Evolutionary conservation across 2,888 invertebrate species (phyloP).

Genomic region (Lycophotia porphyrea): DNA sequence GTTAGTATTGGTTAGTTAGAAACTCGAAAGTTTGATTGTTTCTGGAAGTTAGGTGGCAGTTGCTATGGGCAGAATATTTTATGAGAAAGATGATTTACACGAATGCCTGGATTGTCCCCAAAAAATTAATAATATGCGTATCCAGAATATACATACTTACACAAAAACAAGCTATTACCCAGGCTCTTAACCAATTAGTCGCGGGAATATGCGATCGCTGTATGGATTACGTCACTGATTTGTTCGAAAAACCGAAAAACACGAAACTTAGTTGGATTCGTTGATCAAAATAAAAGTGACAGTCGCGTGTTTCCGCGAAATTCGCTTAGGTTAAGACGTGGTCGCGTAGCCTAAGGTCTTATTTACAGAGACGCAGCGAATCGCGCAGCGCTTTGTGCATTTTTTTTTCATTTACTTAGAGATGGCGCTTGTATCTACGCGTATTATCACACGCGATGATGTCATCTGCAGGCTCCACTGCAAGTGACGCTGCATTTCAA

Average conservation of each 20-base stretch:
- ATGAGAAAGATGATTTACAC: neutral
- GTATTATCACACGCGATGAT: no score
- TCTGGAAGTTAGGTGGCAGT: neutral
- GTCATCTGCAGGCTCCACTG: no score
- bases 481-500: neutral
- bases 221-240: neutral
- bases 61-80: neutral
- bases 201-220: neutral
- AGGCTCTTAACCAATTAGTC: neutral
- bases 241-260: neutral
- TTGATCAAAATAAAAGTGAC: neutral
- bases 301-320: neutral
- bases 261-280: neutral
- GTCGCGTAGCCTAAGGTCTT: no score
- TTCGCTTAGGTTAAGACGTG: neutral
- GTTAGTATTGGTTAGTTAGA: neutral
- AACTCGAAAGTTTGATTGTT: conserved; percentile 5
- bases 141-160: neutral
- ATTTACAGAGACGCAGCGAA: no score
- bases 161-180: neutral
- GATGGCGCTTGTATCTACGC: no score
- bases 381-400: no score
- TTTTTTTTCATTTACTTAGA: no score
- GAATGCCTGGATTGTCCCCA: neutral
- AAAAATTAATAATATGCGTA: neutral